A percentile compares a stretch with the other conserved stretches of the same genome.
Conservation (phyloP, 1,140 invertebrate species). For the Heliconius nattereri region DNA sequence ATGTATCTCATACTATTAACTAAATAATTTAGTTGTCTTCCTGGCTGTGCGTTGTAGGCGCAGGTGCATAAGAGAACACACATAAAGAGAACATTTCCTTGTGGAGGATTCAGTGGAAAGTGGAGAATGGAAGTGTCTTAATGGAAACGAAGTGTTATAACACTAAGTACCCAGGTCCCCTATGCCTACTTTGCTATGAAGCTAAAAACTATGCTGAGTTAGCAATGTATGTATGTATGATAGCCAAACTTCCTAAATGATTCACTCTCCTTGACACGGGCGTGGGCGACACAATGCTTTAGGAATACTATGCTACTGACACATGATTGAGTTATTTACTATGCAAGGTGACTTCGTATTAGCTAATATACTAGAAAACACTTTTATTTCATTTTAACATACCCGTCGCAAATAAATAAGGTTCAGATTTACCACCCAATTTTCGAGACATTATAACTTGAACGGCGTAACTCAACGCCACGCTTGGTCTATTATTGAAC, state of each 20-base stretch:
- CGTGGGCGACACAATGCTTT: slow-evolving; percentile 53
- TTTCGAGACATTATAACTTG: neutral
- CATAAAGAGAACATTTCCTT: too few species aligned
- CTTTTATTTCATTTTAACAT: too few species aligned
- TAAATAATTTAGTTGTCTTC: neutral
- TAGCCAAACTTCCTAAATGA: slow-evolving; percentile 45
- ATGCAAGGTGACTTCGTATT: slow-evolving; percentile 19
- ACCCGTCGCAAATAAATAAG: too few species aligned
- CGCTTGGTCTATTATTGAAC: neutral
- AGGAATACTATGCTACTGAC: slow-evolving; percentile 39
- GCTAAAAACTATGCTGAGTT: neutral
- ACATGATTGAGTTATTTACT: slow-evolving; percentile 37
- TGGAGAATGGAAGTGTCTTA: too few species aligned
- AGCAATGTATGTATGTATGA: slow-evolving; percentile 4
- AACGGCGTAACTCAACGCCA: neutral
- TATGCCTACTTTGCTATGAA: too few species aligned
- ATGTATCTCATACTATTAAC: neutral
- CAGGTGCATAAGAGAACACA: too few species aligned
- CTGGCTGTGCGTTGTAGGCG: neutral
- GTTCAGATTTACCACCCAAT: neutral
- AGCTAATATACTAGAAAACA: neutral
- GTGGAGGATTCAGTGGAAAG: too few species aligned
- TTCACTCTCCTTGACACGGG: slow-evolving; percentile 53
- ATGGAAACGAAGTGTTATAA: neutral
- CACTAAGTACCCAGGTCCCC: neutral